phyloP scores from a whole-genome alignment of 2,113 vertebrate species.

The Nestor notabilis region DNA sequence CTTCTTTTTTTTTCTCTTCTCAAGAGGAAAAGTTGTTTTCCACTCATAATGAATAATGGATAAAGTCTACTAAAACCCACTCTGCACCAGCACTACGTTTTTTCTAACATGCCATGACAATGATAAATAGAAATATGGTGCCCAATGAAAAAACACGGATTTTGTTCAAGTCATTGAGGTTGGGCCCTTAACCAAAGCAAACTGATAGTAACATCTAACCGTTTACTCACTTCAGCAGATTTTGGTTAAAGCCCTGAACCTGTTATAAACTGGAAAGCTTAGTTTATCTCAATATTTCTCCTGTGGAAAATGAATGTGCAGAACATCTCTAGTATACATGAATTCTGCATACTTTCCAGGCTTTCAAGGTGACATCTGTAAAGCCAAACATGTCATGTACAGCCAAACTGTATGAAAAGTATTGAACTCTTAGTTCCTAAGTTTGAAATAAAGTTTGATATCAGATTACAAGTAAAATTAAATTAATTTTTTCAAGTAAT shows the following conservation, averaged over 20 bases:
- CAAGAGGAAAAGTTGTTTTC: neutral
- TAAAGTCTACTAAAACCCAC: neutral
- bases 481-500: neutral
- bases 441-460: neutral
- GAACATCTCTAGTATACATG: neutral
- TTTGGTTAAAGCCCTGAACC: neutral
- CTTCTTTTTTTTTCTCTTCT: neutral
- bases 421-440: neutral
- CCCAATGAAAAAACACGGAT: neutral
- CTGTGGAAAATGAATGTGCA: neutral
- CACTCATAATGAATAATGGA: neutral
- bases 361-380: neutral
- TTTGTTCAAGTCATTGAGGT: neutral
- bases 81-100: neutral
- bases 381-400: rapidly evolving
- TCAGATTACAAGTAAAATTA: neutral
- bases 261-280: neutral
- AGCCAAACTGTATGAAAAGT: neutral
- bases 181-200: neutral
- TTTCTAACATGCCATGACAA: neutral
- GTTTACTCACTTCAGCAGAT: neutral
- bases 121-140: neutral
- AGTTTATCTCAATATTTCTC: neutral
- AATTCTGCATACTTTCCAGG: neutral
- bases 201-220: neutral